Percentiles rank a stretch among this genome's conserved stretches.
phyloP scores from a whole-genome alignment of 2,797 vertebrate genomes.

The Furcifer pardalis region DNA sequence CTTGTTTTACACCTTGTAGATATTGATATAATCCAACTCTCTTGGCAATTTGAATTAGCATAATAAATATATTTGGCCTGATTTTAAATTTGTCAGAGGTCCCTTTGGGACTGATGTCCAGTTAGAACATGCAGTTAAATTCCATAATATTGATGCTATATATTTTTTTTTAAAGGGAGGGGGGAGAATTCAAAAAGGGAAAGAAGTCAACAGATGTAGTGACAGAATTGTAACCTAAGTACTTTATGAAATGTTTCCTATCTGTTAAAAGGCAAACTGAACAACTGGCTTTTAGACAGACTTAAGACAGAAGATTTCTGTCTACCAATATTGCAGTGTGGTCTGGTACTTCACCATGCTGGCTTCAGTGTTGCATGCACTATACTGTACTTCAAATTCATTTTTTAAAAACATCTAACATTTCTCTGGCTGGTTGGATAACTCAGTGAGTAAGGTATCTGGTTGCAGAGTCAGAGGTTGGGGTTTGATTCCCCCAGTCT shows the following conservation, averaged over 20 bases:
- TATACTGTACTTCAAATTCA: background rate
- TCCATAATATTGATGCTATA: constrained; percentile 54
- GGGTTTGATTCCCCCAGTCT: too few relatives aligned
- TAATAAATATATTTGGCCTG: constrained; percentile 30
- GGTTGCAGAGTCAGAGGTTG: too few relatives aligned
- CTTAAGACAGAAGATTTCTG: background rate
- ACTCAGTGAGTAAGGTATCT: too few relatives aligned
- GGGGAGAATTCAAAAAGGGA: too few relatives aligned
- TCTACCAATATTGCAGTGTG: background rate
- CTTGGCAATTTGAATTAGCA: constrained; percentile 26
- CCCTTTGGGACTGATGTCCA: constrained; percentile 52
- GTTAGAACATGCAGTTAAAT: constrained; percentile 63
- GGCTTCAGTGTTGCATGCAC: background rate
- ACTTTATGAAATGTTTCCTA: constrained; percentile 30
- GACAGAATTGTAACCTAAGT: constrained; percentile 51
- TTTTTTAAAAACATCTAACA: background rate
- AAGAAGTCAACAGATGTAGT: background rate
- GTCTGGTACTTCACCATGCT: background rate
- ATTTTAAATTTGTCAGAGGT: constrained; percentile 60
- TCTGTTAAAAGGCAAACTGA: constrained; percentile 46
- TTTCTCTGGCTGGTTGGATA: too few relatives aligned
- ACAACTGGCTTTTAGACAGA: constrained; percentile 15
- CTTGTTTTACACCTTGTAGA: constrained; percentile 30
- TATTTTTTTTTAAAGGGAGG: too few relatives aligned
- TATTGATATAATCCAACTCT: constrained; percentile 1